A percentile compares a stretch with the other conserved stretches of the same genome.
Conservation (phyloP, 2,113 vertebrate species). For the Ondatra zibethicus region DNA sequence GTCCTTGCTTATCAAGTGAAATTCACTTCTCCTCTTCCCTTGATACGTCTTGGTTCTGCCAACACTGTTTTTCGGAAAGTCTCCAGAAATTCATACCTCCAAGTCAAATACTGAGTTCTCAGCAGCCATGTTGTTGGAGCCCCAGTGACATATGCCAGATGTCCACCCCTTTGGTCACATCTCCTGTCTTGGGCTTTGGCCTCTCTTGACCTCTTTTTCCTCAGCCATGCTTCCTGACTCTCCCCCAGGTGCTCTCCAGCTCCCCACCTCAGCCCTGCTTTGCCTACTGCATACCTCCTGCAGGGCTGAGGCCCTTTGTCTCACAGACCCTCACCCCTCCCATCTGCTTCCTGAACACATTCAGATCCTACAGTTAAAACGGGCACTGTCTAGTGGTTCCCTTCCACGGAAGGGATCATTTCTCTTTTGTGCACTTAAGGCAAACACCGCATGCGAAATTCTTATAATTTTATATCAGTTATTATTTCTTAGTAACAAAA, state of each 20-base stretch:
- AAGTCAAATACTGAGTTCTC: not conserved
- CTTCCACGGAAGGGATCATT: not conserved
- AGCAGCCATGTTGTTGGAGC: not conserved
- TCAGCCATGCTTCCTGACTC: too few relatives aligned
- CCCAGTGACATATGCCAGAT: not conserved
- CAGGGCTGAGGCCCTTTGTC: too few relatives aligned
- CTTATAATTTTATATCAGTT: not conserved
- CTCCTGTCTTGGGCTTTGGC: not conserved
- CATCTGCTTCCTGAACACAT: not conserved
- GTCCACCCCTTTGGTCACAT: not conserved
- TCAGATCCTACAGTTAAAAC: not conserved
- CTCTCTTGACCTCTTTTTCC: not conserved
- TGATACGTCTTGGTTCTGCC: fast-evolving
- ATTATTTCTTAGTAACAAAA: not conserved
- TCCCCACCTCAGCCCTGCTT: not conserved
- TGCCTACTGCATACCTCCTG: not conserved
- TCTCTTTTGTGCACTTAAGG: not conserved
- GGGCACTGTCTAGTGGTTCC: not conserved
- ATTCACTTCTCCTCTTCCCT: not conserved
- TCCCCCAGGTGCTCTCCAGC: not conserved
- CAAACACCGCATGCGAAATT: not conserved
- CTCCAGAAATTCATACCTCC: not conserved
- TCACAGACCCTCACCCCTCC: not conserved
- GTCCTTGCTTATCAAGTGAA: not conserved
- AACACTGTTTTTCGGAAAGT: not conserved